phyloP scores from a whole-genome alignment of 2,797 vertebrate species.

The Cossypha niveicapilla region DNA sequence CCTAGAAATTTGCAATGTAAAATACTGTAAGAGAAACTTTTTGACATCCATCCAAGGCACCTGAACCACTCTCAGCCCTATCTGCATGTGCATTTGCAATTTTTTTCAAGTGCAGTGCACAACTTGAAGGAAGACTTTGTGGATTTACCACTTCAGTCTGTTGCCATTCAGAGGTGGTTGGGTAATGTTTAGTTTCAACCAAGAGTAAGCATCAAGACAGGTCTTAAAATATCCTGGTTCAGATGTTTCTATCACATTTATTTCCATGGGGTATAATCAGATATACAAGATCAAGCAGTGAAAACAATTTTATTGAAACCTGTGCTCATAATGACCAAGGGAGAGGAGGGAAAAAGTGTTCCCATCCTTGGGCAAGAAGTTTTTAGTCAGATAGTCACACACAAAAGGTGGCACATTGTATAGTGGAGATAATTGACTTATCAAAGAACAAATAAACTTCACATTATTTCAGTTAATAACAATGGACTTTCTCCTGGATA shows the following conservation, averaged over 20 bases:
- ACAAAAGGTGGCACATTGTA: not conserved
- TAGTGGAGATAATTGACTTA: not conserved
- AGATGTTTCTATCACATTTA: not conserved
- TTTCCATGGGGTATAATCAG: not conserved
- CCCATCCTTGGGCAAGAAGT: not conserved
- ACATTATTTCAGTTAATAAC: not conserved
- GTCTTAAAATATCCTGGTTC: not conserved
- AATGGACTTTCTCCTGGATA: not conserved
- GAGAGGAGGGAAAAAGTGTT: rapidly evolving
- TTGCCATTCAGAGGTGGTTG: not conserved
- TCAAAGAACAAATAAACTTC: not conserved
- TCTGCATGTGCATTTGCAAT: not conserved
- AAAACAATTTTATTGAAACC: not conserved
- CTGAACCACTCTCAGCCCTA: not conserved
- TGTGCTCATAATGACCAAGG: not conserved
- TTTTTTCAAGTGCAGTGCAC: not conserved
- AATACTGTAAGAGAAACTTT: not conserved
- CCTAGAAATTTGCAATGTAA: not conserved
- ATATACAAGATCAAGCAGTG: not conserved
- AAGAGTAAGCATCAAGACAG: not conserved
- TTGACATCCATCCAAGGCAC: not conserved
- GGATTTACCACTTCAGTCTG: not conserved
- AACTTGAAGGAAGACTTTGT: not conserved
- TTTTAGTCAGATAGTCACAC: not conserved
- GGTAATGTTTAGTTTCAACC: not conserved